Percentiles rank a stretch among this genome's conserved stretches.
Conservation (phyloP, 2,797 vertebrate genomes). For the Tokudaia tokunoshimensis region DNA sequence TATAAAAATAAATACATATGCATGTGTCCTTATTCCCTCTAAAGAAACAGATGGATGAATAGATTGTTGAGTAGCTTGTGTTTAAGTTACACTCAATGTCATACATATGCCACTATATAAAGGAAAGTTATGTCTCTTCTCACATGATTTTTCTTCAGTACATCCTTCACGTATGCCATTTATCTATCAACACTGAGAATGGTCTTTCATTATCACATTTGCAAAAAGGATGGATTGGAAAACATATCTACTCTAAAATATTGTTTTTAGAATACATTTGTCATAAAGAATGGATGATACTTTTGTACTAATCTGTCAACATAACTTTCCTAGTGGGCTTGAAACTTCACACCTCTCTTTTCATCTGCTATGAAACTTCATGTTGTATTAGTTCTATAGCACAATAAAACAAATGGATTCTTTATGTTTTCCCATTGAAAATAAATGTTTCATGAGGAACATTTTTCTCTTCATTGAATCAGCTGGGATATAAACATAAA, state of each 20-base stretch:
- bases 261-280: slow-evolving; percentile 48
- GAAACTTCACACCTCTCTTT: slow-evolving; percentile 53
- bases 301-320: slow-evolving; percentile 51
- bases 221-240: slow-evolving; percentile 71
- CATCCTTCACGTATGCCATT: neutral
- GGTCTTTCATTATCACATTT: slow-evolving; percentile 73
- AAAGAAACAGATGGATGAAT: slow-evolving; percentile 61
- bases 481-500: slow-evolving; percentile 58
- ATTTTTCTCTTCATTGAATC: slow-evolving; percentile 71
- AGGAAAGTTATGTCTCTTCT: neutral
- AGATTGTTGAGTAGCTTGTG: slow-evolving; percentile 45
- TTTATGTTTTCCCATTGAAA: slow-evolving; percentile 65
- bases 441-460: slow-evolving; percentile 46
- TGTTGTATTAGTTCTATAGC: slow-evolving; percentile 52
- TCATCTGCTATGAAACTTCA: slow-evolving; percentile 57
- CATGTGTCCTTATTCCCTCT: slow-evolving; percentile 64
- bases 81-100: slow-evolving; percentile 63
- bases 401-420: slow-evolving; percentile 55
- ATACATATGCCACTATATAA: neutral
- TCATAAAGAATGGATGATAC: slow-evolving; percentile 28
- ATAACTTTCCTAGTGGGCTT: slow-evolving; percentile 46
- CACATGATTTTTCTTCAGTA: neutral
- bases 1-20: slow-evolving; percentile 75
- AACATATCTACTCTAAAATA: slow-evolving; percentile 58
- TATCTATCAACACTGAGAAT: slow-evolving; percentile 43